phyloP scores from a whole-genome alignment of 2,888 invertebrate species.

The Ophioninae sp. region DNA sequence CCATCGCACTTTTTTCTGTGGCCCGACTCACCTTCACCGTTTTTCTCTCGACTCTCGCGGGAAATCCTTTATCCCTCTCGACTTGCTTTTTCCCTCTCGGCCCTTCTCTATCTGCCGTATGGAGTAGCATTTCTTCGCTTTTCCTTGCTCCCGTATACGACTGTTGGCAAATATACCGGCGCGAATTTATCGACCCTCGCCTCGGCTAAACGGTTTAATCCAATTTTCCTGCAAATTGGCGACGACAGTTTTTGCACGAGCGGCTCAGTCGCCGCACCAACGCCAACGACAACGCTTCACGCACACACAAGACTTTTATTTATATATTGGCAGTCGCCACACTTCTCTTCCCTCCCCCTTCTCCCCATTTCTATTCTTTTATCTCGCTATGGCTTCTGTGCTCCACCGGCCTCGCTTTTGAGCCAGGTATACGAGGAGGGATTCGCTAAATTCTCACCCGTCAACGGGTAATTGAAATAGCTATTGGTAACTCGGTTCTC shows the following conservation, averaged over 20 bases:
- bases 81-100: constrained; percentile 14
- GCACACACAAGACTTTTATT: constrained; percentile 2
- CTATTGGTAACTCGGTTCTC: constrained; percentile 48
- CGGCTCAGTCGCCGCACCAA: constrained; percentile 53
- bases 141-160: constrained; percentile 55
- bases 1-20: constrained; percentile 42
- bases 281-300: constrained; percentile 41
- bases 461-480: constrained; percentile 63
- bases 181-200: constrained; percentile 68
- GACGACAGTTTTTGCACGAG: constrained; percentile 67
- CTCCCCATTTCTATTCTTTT: constrained; percentile 45
- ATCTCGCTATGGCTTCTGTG: constrained; percentile 36
- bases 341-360: constrained; percentile 19
- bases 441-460: constrained; percentile 59
- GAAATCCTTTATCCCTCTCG: constrained; percentile 36
- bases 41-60: constrained; percentile 46
- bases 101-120: not conserved
- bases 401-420: constrained; percentile 27
- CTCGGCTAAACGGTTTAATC: constrained; percentile 68
- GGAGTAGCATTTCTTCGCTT: constrained; percentile 49
- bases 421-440: constrained; percentile 16
- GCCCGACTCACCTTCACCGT: constrained; percentile 54
- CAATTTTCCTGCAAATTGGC: constrained; percentile 70
- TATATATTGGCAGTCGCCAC: constrained; percentile 29
- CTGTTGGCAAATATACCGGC: constrained; percentile 67